Evolutionary conservation across 2,797 vertebrate species (phyloP).

Genomic region (Tachyglossus aculeatus): DNA sequence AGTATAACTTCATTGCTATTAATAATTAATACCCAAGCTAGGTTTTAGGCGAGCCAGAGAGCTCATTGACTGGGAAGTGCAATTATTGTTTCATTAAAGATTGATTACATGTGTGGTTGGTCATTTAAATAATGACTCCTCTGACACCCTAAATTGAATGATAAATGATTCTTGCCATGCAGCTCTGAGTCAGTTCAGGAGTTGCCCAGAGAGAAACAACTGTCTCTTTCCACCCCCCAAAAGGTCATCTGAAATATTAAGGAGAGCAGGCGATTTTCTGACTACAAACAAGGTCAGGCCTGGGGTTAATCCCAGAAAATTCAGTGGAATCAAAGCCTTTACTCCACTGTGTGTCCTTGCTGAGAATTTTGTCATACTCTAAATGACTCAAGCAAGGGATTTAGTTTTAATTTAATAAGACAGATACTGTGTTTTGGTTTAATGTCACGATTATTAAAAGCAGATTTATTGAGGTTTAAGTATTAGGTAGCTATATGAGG

Average conservation of each 20-base stretch:
- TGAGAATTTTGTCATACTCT: background rate
- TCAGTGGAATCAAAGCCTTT: rapidly evolving
- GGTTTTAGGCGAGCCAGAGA: slow-evolving; percentile 25
- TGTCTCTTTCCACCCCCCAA: slow-evolving; percentile 3
- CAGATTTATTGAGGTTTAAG: background rate
- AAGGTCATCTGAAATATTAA: slow-evolving; percentile 51
- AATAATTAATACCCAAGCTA: slow-evolving; percentile 29
- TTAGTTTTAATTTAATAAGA: slow-evolving; percentile 29
- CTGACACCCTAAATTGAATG: slow-evolving; percentile 65
- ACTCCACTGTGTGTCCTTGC: rapidly evolving
- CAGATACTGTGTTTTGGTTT: background rate
- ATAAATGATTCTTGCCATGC: slow-evolving; percentile 52
- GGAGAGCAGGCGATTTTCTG: slow-evolving; percentile 9
- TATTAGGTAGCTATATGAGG: background rate
- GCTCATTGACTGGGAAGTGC: slow-evolving; percentile 28
- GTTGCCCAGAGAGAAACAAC: background rate
- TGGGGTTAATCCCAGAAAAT: background rate
- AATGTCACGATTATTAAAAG: slow-evolving; percentile 1
- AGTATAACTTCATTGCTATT: slow-evolving; percentile 16
- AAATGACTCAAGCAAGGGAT: background rate
- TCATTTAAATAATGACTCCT: slow-evolving; percentile 52
- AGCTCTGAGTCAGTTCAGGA: background rate
- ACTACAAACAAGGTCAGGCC: slow-evolving; percentile 6
- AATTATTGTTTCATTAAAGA: slow-evolving; percentile 73
- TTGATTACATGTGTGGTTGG: slow-evolving; percentile 51